Percentiles rank a stretch among this genome's conserved stretches.
Conservation (phyloP, 2,797 vertebrate species). For the Crenichthys baileyi region DNA sequence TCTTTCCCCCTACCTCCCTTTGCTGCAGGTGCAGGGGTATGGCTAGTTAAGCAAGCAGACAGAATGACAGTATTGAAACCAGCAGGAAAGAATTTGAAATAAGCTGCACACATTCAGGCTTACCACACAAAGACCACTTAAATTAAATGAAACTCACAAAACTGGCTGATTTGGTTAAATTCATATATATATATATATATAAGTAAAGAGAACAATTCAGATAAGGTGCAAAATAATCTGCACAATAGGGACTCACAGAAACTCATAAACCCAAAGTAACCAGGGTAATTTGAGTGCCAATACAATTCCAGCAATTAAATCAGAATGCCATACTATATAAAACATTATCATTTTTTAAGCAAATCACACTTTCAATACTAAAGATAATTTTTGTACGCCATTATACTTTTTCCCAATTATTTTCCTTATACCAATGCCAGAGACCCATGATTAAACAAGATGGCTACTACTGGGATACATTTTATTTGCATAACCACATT, state of each 20-base stretch:
- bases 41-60: constrained; percentile 64
- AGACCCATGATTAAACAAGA: too few relatives aligned
- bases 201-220: background rate
- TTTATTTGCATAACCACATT: too few relatives aligned
- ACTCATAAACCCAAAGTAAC: background rate
- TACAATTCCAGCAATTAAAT: background rate
- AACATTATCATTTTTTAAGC: background rate
- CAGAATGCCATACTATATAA: background rate
- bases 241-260: background rate
- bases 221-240: background rate
- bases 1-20: constrained; percentile 41
- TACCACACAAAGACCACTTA: constrained; percentile 34
- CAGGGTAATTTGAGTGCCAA: background rate
- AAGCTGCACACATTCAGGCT: constrained; percentile 11
- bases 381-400: background rate
- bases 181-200: too few relatives aligned
- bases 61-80: constrained; percentile 58
- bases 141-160: constrained; percentile 29
- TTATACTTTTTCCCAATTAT: background rate
- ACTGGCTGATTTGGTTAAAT: too few relatives aligned
- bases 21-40: constrained; percentile 48
- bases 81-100: constrained; percentile 30
- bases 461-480: too few relatives aligned
- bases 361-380: background rate
- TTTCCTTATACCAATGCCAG: background rate